phyloP scores from a whole-genome alignment of 2,888 invertebrate species.

The Macrophya alboannulata region DNA sequence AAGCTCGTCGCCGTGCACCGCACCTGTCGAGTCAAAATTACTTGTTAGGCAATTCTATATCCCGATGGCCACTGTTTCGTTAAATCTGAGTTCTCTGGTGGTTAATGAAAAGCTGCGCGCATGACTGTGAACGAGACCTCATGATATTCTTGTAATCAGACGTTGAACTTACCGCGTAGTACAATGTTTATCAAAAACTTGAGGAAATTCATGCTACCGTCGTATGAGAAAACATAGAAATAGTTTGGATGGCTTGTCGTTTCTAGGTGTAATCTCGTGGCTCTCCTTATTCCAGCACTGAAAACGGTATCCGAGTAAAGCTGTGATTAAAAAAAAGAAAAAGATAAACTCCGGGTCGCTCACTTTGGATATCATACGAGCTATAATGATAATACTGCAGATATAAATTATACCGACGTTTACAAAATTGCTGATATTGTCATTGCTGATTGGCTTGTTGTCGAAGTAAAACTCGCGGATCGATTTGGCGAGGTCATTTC shows the following conservation, averaged over 20 bases:
- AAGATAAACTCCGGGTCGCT: neutral
- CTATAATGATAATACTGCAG: neutral
- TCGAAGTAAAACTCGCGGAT: too few species aligned
- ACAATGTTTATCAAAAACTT: too few species aligned
- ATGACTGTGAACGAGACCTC: too few species aligned
- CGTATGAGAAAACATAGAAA: too few species aligned
- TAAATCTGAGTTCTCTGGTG: too few species aligned
- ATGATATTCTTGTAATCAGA: neutral
- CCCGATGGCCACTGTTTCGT: too few species aligned
- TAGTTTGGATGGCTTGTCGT: neutral
- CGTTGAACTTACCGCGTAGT: neutral
- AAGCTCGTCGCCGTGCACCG: too few species aligned
- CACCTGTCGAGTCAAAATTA: too few species aligned
- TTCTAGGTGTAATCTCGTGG: neutral
- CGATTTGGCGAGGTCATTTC: too few species aligned
- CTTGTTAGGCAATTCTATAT: too few species aligned
- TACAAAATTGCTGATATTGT: neutral
- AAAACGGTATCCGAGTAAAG: neutral
- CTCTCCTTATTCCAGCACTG: neutral
- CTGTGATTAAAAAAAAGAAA: neutral
- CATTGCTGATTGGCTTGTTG: neutral
- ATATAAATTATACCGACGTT: neutral
- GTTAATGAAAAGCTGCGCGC: neutral
- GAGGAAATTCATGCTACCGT: too few species aligned
- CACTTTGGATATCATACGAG: too few species aligned